Evolutionary conservation across 2,113 vertebrate genomes (phyloP), one percentile per base, ranked within the genome.

Genomic region (Sphyrna mokarran): DNA sequence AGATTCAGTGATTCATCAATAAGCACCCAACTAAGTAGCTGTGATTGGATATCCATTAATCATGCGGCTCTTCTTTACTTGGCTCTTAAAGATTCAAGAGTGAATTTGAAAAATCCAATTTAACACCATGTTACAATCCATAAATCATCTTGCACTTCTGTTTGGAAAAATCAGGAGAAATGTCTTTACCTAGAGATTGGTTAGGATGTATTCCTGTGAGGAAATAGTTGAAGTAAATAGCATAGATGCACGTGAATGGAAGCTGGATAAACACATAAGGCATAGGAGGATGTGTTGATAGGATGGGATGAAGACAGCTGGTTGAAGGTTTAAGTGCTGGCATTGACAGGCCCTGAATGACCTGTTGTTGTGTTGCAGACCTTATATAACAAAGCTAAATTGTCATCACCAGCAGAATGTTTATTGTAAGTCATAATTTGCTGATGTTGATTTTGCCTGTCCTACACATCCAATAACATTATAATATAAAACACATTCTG

Each of bases 401-500:
- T 90, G 10, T 90, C 87, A 16, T 58, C 54, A 13, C 33, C 54
- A 90, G 1, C n/a, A 29, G 87, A 66, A 20, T 37, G 10, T 66
- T 37, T 37, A 33, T 40, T 22, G 58, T 8, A 18, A 93, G 1
- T 33, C 33, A 66, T n/a, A 22, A 13, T 6, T 33, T 18, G 23
- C 2, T 37, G 61, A 58, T 29, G 70, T 54, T 58, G 2, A 93
- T 93, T 93, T 63, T 66, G 16, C n/a, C 61, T 22, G 5, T n/a
- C n/a, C 61, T 58, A 93, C 33, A 76, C 43, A 54, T 54, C 37
- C 37, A 54, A 72, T 26, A 95, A 95, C 23, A 48, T 72, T 69
- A 18, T 95, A 72, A 94, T 70, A 70, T 18, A 70, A 95, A 76
- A 23, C 94, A 95, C 40, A 95, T 95, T 95, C 66, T 66, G 89